Evolutionary conservation across 2,797 vertebrate genomes (phyloP), one percentile per base, ranked within the genome.

Genomic region (Hylomyscus alleni): DNA sequence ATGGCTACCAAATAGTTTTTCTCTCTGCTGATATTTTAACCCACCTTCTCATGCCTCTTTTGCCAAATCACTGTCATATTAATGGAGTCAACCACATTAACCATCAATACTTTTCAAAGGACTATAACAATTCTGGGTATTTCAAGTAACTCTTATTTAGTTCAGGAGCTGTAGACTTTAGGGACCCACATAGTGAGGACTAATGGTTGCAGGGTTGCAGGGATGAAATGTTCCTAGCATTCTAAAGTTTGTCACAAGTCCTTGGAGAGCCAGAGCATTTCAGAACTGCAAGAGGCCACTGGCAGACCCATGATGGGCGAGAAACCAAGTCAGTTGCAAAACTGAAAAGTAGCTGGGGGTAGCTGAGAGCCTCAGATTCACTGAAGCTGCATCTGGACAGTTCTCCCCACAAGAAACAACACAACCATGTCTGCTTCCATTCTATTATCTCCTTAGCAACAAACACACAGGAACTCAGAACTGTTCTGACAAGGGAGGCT

Each of bases 91-190:
- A 2, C 4, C 13, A 77, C 69, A 85, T 90, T 58, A 77, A 13
- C 47, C 22, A 11, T 67, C 80, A 31, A 14, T 87, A 31, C 50
- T 83, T 97, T 91, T 85, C 91, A 95, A 88, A 90, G 91, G 93
- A 90, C 90, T 34, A 20, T 76, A 87, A 72, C 73, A 44, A 14
- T 56, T 91, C n/a, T 69, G 90, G 29, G 58, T 83, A 89, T 96
- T 95, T 95, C 29, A 67, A 81, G 62, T 15, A 89, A 24, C 15
- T 85, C 19, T 50, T 80, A 87, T 87, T 90, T 96, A 60, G 77
- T 84, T 83, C 76, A 87, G 80, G 62, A 5, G 60, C 26, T 93
- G 37, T 17, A 50, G 17, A 84, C 47, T 29, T 72, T 76, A 78
- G 47, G 89, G 90, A 89, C 13, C 8, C 10, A 2, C 7, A 50